These are phyloP conservation scores for Rhopalosiphum nymphaeae DNA, from an alignment of 2,888 invertebrate species.

Conservation along the genomic window DNA sequence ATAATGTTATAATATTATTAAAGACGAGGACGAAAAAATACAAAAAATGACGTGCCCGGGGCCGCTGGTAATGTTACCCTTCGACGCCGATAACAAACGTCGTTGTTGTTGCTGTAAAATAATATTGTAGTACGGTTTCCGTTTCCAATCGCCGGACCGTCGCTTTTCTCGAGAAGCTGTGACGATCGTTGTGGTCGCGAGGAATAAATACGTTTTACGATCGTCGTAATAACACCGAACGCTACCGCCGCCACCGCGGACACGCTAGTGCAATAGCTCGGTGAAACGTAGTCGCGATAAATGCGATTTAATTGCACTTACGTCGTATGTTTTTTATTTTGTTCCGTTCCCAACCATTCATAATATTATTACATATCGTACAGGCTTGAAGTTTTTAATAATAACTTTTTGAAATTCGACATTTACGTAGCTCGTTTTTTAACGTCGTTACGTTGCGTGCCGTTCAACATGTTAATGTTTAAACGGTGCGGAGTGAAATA, in stretches of 20 bases:
- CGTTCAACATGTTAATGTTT: neutral
- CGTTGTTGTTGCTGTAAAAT: neutral
- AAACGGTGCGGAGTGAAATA: neutral
- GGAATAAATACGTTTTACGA: slow-evolving; percentile 21
- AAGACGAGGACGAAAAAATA: neutral
- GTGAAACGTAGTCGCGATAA: neutral
- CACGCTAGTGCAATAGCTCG: neutral
- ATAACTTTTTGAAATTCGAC: neutral
- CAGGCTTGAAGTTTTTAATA: neutral
- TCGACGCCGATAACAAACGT: neutral
- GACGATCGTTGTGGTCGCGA: too few relatives aligned
- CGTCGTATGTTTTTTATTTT: neutral
- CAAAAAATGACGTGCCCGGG: neutral
- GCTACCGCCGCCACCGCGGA: neutral
- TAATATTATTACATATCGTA: neutral
- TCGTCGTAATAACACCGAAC: neutral
- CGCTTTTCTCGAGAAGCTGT: slow-evolving; percentile 13
- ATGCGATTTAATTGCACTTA: neutral
- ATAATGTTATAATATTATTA: neutral
- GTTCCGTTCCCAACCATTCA: neutral
- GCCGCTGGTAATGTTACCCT: neutral
- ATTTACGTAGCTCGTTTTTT: neutral
- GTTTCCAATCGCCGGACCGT: neutral
- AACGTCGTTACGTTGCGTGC: neutral
- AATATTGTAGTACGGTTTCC: slow-evolving; percentile 13